Evolutionary conservation across 1,140 invertebrate species (phyloP), one percentile per base, ranked within the genome.

Genomic region (Eufriesea mexicana): DNA sequence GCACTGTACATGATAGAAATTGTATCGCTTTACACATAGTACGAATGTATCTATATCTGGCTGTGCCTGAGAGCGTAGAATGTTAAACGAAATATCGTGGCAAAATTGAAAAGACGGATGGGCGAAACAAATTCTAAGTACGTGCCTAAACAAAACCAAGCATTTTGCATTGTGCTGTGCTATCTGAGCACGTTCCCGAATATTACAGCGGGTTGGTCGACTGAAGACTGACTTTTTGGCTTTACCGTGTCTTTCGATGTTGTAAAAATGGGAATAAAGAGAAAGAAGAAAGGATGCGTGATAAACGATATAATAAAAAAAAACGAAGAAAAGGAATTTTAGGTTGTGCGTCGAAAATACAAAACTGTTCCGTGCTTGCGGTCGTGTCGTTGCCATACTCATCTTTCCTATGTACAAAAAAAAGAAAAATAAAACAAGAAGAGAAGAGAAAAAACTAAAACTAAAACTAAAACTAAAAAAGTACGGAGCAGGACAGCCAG

Each of bases 191-290:
- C 72, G 72, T 81, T 62, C 74, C 73, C 35, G 35, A 64, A 28
- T 28, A 77, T 35, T 71, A 23, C 72, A 72, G 6, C 23, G 54
- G 71, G 72, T 85, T 84, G 83, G 72, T 86, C 75, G 66, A 73
- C 23, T 67, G 55, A 89, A 86, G 85, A 86, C 89, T 87, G 87
- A 90, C 72, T 76, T 79, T 84, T 85, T 81, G 85, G 73, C 75
- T 90, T 89, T 85, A 86, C 85, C 70, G 20, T 75, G 83, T 80
- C 77, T 79, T 81, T 85, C 80, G 75, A 79, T 83, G 55, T n/a
- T 75, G 75, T 59, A 54, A 73, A 85, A 61, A 70, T 14, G 25
- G 25, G 16, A 72, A 54, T 10, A 9, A 23, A 10, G 49, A 72
- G 28, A 42, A 55, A 42, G 8, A 42, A 6, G 67, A 18, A 64